Conservation (phyloP, 23 tunicate genomes). For the Ascidia mentula region DNA sequence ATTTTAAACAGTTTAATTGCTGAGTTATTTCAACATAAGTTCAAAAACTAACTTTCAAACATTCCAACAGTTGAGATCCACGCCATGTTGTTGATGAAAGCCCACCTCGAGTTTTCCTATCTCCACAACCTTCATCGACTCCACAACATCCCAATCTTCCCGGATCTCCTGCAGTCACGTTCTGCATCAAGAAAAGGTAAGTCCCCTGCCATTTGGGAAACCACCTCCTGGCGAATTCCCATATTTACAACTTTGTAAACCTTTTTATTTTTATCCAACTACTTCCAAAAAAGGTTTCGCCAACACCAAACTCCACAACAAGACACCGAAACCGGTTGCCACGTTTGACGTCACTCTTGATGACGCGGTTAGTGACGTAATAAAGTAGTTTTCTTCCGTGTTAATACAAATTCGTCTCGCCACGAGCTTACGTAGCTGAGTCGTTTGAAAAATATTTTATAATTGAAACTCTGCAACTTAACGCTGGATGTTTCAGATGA, state of each 20-base stretch:
- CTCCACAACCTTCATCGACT: not conserved
- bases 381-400: not conserved
- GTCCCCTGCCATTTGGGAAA: too few relatives aligned
- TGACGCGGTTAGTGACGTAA: not conserved
- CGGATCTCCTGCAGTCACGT: not conserved
- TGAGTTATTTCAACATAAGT: too few relatives aligned
- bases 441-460: not conserved
- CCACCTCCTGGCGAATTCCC: not conserved
- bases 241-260: not conserved
- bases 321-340: not conserved
- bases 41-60: too few relatives aligned
- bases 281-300: too few relatives aligned
- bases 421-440: not conserved
- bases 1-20: too few relatives aligned
- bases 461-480: not conserved
- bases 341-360: not conserved
- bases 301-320: not conserved
- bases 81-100: not conserved
- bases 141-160: not conserved
- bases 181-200: not conserved
- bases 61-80: not conserved
- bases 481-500: conserved; percentile 7
- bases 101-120: not conserved
- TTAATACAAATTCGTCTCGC: not conserved
- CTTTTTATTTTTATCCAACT: not conserved